Conservation (phyloP, 1,140 invertebrate species). For the Pomacea maculata region DNA sequence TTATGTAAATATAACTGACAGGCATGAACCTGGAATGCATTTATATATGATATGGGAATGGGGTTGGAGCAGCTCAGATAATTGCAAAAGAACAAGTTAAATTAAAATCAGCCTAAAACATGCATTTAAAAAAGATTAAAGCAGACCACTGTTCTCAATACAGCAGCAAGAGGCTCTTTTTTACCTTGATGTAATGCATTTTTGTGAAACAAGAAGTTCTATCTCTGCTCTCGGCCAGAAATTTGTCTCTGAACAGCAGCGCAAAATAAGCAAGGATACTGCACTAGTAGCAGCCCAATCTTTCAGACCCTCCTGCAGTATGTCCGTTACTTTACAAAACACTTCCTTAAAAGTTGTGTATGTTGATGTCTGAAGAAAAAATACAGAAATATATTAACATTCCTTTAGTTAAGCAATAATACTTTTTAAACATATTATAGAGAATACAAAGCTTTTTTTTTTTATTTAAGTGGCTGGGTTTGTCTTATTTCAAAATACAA, state of each 20-base stretch:
- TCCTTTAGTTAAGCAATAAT: neutral
- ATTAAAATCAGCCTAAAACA: too few relatives aligned
- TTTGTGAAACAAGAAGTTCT: conserved; percentile 17
- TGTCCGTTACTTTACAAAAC: neutral
- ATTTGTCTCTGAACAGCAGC: conserved; percentile 23
- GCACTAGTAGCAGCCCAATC: conserved; percentile 1
- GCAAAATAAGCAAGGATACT: conserved; percentile 11
- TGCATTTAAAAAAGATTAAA: too few relatives aligned
- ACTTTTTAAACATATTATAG: too few relatives aligned
- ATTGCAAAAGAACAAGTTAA: neutral
- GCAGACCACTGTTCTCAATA: neutral
- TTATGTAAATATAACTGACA: neutral
- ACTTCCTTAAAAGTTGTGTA: neutral
- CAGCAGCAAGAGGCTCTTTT: neutral
- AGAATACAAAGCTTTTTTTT: too few relatives aligned
- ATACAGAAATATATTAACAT: neutral
- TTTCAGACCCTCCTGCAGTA: neutral
- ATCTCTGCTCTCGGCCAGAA: conserved; percentile 30
- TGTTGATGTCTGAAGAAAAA: conserved; percentile 27
- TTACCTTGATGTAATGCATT: conserved; percentile 25
- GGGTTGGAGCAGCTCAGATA: neutral
- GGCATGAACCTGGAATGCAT: neutral
- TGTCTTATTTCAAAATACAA: too few relatives aligned
- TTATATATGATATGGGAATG: neutral
- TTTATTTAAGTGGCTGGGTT: too few relatives aligned